Percentiles rank a stretch among this genome's conserved stretches.
Evolutionary conservation across 1,140 invertebrate species (phyloP).

Genomic region (Apis dorsata): DNA sequence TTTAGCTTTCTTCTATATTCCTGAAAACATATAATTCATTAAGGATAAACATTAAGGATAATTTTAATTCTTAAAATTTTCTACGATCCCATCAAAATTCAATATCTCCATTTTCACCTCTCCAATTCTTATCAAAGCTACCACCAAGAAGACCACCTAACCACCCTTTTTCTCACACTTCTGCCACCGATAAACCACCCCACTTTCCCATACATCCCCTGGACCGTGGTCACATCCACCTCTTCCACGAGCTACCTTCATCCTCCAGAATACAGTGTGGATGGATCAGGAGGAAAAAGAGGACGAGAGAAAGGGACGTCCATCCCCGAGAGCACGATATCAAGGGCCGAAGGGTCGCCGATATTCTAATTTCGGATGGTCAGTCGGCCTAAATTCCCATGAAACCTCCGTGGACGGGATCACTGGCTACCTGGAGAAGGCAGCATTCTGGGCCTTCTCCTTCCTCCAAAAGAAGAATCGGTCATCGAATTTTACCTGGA

Average conservation of each 20-base stretch:
- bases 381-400: conserved; percentile 72
- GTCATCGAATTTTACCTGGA: conserved; percentile 70
- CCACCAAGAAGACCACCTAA: neutral
- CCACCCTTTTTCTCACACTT: neutral
- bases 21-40: too few species aligned
- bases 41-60: too few species aligned
- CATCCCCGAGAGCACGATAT: neutral
- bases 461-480: neutral
- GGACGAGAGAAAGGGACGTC: neutral
- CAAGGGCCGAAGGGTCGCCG: conserved; percentile 52
- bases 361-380: conserved; percentile 65
- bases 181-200: neutral
- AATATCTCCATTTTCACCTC: too few species aligned
- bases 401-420: conserved; percentile 28
- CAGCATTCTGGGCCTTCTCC: conserved; percentile 35
- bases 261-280: neutral
- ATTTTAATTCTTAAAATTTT: too few species aligned
- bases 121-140: too few species aligned
- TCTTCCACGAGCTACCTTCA: neutral
- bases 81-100: too few species aligned
- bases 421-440: conserved; percentile 67
- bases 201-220: conserved; percentile 18
- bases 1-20: too few species aligned
- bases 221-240: neutral
- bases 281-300: neutral